Evolutionary conservation across 2,797 vertebrate genomes (phyloP), one percentile per base, ranked within the genome.

Genomic region (Pempheris klunzingeri): DNA sequence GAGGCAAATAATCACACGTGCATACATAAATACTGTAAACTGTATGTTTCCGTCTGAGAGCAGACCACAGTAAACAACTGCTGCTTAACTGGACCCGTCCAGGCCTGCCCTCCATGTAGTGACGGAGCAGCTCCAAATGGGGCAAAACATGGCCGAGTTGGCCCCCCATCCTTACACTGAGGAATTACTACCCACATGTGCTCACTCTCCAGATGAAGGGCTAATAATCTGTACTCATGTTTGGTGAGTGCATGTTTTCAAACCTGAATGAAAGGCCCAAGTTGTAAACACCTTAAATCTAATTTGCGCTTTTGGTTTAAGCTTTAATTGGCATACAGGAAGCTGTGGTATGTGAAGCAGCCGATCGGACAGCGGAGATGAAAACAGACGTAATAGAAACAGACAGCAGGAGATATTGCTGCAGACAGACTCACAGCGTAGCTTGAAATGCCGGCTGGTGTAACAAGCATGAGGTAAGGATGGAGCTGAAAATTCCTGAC

Each of bases 381-480:
- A 70, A 81, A 84, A 65, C 53, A 50, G 71, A 66, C 28, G 57
- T 59, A 76, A 78, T 9, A 46, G 32, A 32, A 32, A 14, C 43
- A 74, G 49, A 78, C 74, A 72, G 78, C 66, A 22, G 26, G 43
- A 30, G 59, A 61, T 7, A 9, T 64, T 74, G 66, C 52, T 61
- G 49, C 30, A 54, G 66, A 74, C 55, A 65, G 68, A 62, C 49
- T 79, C 68, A 46, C 49, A 38, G 65, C 17, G 44, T 64, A 72
- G 64, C 71, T 79, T 81, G 54, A 84, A 75, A 78, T 71, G 34
- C 26, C 2, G 26, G 60, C 67, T 71, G 73, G 22, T 65, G 63
- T 83, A 83, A 81, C 77, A 80, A 81, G 85, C 64, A 76, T 32
- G 22, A 84, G 71, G 74, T 65, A 77, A 79, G 77, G 80, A 87